phyloP scores from a whole-genome alignment of 2,888 invertebrate species.

The Spilosoma lubricipeda region DNA sequence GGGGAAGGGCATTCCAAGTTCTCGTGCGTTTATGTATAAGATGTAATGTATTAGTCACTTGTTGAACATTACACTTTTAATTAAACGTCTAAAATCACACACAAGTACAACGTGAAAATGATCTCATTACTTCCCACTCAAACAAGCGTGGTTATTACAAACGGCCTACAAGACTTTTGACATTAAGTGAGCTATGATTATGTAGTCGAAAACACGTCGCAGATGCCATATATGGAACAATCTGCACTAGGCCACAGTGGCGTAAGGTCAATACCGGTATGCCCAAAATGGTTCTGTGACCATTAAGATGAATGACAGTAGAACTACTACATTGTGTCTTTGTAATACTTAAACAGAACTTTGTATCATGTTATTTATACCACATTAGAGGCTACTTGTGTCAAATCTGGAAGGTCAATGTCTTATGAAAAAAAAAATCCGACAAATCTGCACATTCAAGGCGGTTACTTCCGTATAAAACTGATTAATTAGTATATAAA shows the following conservation, averaged over 20 bases:
- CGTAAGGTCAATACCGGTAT: slow-evolving; percentile 49
- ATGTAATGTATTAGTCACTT: background rate
- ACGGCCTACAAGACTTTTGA: slow-evolving; percentile 40
- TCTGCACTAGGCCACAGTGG: slow-evolving; percentile 43
- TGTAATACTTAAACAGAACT: slow-evolving; percentile 11
- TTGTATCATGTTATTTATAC: slow-evolving; percentile 1
- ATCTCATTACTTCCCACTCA: slow-evolving; percentile 68
- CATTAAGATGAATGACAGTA: slow-evolving; percentile 30
- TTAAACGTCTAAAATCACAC: slow-evolving; percentile 22
- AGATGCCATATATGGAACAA: slow-evolving; percentile 45
- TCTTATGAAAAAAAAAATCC: background rate
- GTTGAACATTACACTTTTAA: background rate
- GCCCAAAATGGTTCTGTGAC: slow-evolving; percentile 44
- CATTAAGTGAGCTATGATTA: slow-evolving; percentile 41
- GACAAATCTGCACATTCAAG: background rate
- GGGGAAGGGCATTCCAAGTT: background rate
- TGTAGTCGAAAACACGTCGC: slow-evolving; percentile 44
- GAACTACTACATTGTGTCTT: slow-evolving; percentile 19
- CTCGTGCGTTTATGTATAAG: background rate
- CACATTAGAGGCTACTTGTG: background rate
- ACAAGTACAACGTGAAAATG: slow-evolving; percentile 50
- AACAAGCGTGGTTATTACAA: slow-evolving; percentile 44
- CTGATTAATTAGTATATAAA: background rate
- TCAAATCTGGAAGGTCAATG: background rate
- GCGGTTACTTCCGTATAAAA: background rate